Conservation (phyloP, 2,113 vertebrate species). For the Leucoraja erinaceus region DNA sequence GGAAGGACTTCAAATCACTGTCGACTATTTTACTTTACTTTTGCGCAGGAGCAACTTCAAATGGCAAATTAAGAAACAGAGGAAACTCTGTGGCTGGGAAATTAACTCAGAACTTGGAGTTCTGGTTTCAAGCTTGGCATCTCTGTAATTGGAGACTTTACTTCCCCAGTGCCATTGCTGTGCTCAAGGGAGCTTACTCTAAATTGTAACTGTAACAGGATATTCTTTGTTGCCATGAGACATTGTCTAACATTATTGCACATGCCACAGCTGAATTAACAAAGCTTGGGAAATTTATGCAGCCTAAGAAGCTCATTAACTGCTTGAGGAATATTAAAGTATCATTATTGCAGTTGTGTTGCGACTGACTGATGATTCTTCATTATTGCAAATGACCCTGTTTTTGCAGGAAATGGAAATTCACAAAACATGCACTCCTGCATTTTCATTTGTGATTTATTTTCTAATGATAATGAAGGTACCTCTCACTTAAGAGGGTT, state of each 20-base stretch:
- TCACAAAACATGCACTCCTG: background rate
- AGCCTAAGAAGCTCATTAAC: slow-evolving; percentile 4
- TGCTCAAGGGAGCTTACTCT: background rate
- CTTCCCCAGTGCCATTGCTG: background rate
- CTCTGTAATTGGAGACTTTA: slow-evolving; percentile 3
- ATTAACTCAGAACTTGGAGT: background rate
- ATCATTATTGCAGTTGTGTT: slow-evolving; percentile 16
- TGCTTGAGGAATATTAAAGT: slow-evolving; percentile 16
- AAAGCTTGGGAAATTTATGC: background rate
- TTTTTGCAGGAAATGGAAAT: background rate
- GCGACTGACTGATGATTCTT: slow-evolving; percentile 1
- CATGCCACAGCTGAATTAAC: background rate
- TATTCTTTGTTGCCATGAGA: background rate
- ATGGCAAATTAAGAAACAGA: too few species aligned
- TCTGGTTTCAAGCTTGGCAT: background rate
- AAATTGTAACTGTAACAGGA: background rate
- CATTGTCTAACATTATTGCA: background rate
- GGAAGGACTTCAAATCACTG: background rate
- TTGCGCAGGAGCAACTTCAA: background rate
- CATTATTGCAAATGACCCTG: slow-evolving; percentile 11
- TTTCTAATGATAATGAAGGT: background rate
- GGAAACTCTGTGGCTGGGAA: background rate
- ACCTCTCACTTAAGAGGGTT: background rate
- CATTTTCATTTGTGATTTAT: background rate
- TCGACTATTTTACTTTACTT: background rate